Base-by-base conservation (phyloP, 2,797 vertebrate genomes). In the Semaprochilodus insignis region DNA sequence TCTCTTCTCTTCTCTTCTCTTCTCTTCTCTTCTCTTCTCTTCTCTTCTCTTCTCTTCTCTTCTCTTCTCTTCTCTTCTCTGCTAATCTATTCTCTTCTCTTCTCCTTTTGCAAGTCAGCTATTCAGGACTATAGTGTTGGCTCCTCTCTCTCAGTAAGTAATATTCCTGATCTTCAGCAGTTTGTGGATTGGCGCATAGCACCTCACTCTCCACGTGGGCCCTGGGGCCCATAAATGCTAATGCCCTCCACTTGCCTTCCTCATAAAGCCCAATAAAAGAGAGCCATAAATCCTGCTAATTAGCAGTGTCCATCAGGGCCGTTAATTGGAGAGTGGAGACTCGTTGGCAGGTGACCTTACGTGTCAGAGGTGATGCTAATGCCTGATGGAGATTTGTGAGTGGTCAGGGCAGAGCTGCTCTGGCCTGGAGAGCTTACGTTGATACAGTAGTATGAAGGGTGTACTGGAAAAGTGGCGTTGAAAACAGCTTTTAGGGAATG, bases 191-290 rank as follows among this genome's bases (percentile, higher is more conserved):
- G 2, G 90, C 87, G 91, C 92, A 93, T 91, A 80, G 63, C 71
- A 63, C 73, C 57, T 44, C 16, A 17, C 31, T 84, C 81, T 75
- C 91, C 91, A 91, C 86, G 73, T 91, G 87, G 87, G 91, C 91
- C 92, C 91, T 65, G 83, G 86, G 90, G 94, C 92, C 91, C 92
- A 93, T 94, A 95, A 95, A 95, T 93, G 93, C 90, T 95, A 94
- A 95, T 94, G 93, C 91, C 93, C 92, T 94, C 92, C 93, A 92
- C 93, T 95, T 93, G 92, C 92, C 93, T 93, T 93, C 89, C 93
- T 94, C 94, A 94, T 94, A 94, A 95, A 94, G 93, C 91, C 93
- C 93, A 94, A 94, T 94, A 95, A 95, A 95, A 94, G 92, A 88
- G 91, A 90, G 89, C 89, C 93, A 94, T 95, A 94, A 95, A 95